A percentile compares a stretch with the other conserved stretches of the same genome.
Conservation (phyloP, 2,797 vertebrate genomes). For the Sebastes oblongus region DNA sequence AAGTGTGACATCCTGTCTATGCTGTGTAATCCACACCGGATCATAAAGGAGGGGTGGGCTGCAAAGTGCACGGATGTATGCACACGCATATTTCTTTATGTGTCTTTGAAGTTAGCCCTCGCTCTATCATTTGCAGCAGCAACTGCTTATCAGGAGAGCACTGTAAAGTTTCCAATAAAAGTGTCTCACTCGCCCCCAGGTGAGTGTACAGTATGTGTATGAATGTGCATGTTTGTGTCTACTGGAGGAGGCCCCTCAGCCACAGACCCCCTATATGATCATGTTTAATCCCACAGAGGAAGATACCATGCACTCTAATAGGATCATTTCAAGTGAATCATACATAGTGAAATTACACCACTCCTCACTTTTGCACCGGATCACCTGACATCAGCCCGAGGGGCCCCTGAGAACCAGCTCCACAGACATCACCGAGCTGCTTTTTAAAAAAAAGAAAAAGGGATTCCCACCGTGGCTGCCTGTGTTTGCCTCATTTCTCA, state of each 20-base stretch:
- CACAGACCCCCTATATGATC: neutral
- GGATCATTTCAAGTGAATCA: conserved; percentile 1
- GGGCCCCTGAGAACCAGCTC: neutral
- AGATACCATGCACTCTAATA: neutral
- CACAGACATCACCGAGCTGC: neutral
- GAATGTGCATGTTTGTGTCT: neutral
- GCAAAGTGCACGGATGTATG: neutral
- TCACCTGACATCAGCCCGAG: neutral
- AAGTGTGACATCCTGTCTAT: conserved; percentile 77
- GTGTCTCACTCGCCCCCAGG: neutral
- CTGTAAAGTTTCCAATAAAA: conserved; percentile 28
- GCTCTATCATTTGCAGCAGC: conserved; percentile 11
- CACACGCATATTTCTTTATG: neutral
- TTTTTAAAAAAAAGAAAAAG: conserved; percentile 7
- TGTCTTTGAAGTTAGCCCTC: conserved; percentile 23
- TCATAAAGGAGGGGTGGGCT: conserved; percentile 30
- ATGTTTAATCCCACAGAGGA: neutral
- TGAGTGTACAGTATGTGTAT: neutral
- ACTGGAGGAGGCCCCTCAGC: neutral
- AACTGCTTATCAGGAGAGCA: conserved; percentile 24
- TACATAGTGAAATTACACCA: neutral
- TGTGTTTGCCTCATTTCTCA: conserved; percentile 14
- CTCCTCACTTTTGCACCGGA: neutral
- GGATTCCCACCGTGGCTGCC: conserved; percentile 17
- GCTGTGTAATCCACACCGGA: conserved; percentile 49